Percentiles rank a stretch among this genome's conserved stretches.
Evolutionary conservation across 2,888 invertebrate genomes (phyloP).

Genomic region (Drosophila flavopinicola): DNA sequence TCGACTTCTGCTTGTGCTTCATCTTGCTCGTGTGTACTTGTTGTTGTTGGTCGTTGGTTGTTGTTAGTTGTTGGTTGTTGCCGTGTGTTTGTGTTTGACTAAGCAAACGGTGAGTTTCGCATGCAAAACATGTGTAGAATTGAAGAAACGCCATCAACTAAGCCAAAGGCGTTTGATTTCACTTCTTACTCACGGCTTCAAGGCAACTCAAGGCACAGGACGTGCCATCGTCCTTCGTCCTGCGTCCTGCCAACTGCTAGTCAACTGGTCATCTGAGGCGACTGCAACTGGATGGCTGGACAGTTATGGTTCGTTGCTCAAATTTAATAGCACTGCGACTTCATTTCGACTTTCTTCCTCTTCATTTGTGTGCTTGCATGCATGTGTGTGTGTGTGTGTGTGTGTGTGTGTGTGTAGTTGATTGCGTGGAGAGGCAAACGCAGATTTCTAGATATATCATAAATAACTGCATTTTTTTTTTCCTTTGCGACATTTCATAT

Average conservation of each 20-base stretch:
- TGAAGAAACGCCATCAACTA: conserved; percentile 51
- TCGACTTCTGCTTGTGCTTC: conserved; percentile 10
- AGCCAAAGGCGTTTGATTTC: conserved; percentile 42
- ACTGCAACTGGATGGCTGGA: conserved; percentile 14
- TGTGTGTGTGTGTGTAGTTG: background rate
- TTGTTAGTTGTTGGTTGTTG: background rate
- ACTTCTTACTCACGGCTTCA: conserved; percentile 37
- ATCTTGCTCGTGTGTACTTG: no score
- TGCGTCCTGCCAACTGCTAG: conserved; percentile 5
- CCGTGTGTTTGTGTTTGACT: conserved; percentile 36
- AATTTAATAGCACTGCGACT: conserved; percentile 68
- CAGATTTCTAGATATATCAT: conserved; percentile 2
- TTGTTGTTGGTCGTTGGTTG: conserved; percentile 1
- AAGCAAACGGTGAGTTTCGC: conserved; percentile 44
- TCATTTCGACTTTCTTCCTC: conserved; percentile 41
- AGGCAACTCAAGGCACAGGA: conserved; percentile 9
- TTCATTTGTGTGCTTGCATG: background rate
- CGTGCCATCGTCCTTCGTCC: no score
- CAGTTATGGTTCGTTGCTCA: conserved; percentile 63
- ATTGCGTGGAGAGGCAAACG: background rate
- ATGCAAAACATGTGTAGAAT: conserved; percentile 63
- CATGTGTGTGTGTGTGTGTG: background rate
- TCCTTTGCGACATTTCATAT: conserved; percentile 3
- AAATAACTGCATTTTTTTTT: background rate
- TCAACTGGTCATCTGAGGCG: conserved; percentile 10